A percentile compares a stretch with the other conserved stretches of the same genome.
Evolutionary conservation across 2,113 vertebrate genomes (phyloP).

Genomic region (Apodemus sylvaticus): DNA sequence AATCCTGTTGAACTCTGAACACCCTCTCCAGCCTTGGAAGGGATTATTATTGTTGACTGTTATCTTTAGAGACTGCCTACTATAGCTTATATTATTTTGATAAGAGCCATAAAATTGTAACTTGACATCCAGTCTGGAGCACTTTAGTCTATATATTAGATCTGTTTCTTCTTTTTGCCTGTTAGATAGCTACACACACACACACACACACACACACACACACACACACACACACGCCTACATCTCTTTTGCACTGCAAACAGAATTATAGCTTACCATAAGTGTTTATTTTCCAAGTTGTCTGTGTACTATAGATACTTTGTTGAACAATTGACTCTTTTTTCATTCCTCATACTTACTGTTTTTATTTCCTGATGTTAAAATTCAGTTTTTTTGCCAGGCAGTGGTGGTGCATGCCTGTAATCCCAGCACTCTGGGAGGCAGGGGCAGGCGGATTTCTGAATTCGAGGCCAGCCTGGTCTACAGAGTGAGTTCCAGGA

Average conservation of each 20-base stretch:
- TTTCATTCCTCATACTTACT: not conserved
- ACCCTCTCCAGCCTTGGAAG: not conserved
- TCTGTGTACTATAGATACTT: not conserved
- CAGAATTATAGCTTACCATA: not conserved
- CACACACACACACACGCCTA: not conserved
- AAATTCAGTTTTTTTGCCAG: constrained; percentile 60
- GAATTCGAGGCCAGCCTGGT: too few relatives aligned
- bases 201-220: not conserved
- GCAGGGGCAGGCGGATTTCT: too few relatives aligned
- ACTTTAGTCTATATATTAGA: not conserved
- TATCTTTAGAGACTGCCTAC: not conserved
- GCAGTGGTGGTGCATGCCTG: too few relatives aligned
- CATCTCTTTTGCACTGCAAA: not conserved
- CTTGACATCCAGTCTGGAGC: not conserved
- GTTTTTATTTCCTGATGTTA: constrained; percentile 1
- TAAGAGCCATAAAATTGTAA: not conserved
- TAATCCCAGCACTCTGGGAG: too few relatives aligned
- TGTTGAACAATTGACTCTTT: constrained; percentile 9
- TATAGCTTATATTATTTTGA: not conserved
- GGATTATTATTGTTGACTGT: not conserved
- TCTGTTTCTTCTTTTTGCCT: not conserved
- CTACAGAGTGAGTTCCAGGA: too few relatives aligned
- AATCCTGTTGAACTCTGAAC: not conserved
- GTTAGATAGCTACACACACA: not conserved
- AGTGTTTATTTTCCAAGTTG: constrained; percentile 16